Evolutionary conservation across 1,140 invertebrate species (phyloP), one percentile per base, ranked within the genome.

Genomic region (Micrasema minimum): DNA sequence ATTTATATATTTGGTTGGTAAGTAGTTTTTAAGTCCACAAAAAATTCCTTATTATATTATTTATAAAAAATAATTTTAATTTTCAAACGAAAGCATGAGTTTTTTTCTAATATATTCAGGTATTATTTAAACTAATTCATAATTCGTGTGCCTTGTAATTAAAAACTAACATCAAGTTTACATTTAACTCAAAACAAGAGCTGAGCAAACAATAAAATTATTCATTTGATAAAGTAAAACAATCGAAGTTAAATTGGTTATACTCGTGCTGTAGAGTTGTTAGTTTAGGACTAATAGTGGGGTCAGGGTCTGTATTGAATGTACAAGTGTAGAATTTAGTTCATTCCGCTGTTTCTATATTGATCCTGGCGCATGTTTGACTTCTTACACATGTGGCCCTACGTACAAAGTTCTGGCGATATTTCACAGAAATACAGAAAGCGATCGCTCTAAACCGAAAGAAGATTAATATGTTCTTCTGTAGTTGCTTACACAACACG

Each of bases 401-500:
- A 2, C 55, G 37, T 6, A 22, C 37, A 38, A 38, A 59, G 31
- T 59, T 59, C 26, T 12, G 55, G 37, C n/a, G 35, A 59, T 59
- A 59, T 41, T 41, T 41, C 55, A 43, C 35, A 55, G 23, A 55
- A 55, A 55, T 55, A 59, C 55, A 22, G 37, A n/a, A 38, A 41
- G 20, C 37, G 55, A 59, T 59, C 55, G 55, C 16, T 59, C 10
- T 22, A 5, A 22, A 59, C 37, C 37, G 37, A 59, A 59, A 59
- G 55, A 59, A 59, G 55, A 59, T 59, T 59, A 59, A 59, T 59
- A 59, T 59, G 55, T 59, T 59, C 55, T 59, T 38, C 55, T 59
- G 37, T 59, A 59, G 16, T 59, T 41, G 55, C 35, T 59, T 59
- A 59, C 55, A 41, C 55, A 41, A 43, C 55, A 59, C 37, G 38